phyloP scores from a whole-genome alignment of 2,797 vertebrate species.

The Sarcoramphus papa region DNA sequence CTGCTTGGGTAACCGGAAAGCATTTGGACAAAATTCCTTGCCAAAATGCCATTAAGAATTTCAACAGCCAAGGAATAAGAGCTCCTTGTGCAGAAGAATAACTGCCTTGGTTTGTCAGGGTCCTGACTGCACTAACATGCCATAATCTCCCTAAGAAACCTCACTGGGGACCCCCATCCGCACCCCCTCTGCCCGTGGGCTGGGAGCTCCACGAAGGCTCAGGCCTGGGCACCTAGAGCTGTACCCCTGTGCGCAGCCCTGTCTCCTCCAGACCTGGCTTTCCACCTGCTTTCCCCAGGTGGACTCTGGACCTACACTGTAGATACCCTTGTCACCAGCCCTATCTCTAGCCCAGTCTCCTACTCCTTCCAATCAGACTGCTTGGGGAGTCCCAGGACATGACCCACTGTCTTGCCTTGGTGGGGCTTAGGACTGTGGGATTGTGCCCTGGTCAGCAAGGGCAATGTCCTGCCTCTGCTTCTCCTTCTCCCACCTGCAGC shows the following conservation, averaged over 20 bases:
- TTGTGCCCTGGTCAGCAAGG: not conserved
- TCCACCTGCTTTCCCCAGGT: not conserved
- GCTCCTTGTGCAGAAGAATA: not conserved
- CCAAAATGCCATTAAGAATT: not conserved
- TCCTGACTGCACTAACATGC: not conserved
- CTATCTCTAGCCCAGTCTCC: not conserved
- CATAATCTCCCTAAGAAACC: not conserved
- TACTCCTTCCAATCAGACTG: not conserved
- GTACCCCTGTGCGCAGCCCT: not conserved
- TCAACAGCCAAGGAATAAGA: not conserved
- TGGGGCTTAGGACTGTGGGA: no score
- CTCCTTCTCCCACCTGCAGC: not conserved
- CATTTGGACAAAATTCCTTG: not conserved
- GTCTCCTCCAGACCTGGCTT: not conserved
- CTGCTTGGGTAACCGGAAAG: not conserved
- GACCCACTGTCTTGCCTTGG: not conserved
- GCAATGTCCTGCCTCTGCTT: not conserved
- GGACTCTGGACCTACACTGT: not conserved
- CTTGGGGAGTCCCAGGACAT: no score
- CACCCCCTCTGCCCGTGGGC: accelerated
- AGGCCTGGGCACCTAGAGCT: not conserved
- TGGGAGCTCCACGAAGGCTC: not conserved
- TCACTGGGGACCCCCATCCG: no score
- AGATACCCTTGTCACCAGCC: not conserved
- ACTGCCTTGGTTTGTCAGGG: not conserved